These are phyloP conservation scores for Sebastes fasciatus DNA, from an alignment of 2,113 vertebrate genomes.

Conservation along the genomic window DNA sequence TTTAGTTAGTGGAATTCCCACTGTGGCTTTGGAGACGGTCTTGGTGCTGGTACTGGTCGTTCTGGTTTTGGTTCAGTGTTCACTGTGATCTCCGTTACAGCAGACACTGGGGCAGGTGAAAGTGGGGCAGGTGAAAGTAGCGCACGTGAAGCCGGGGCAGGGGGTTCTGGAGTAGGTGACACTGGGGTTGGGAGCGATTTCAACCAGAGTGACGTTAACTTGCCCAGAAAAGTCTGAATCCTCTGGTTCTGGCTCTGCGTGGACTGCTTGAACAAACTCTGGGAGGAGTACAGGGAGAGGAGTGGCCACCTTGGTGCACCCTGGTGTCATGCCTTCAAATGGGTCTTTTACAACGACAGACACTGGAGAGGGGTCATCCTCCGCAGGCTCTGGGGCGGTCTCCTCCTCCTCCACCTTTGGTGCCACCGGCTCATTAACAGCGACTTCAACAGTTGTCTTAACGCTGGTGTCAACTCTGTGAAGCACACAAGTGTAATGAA, in stretches of 20 bases:
- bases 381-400: slow-evolving; percentile 9
- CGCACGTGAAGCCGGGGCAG: background rate
- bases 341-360: slow-evolving; percentile 17
- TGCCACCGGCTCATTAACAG: slow-evolving; percentile 21
- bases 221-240: background rate
- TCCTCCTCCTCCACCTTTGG: slow-evolving; percentile 34
- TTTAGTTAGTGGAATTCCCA: slow-evolving; percentile 29
- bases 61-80: slow-evolving; percentile 32
- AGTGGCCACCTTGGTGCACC: slow-evolving; percentile 52
- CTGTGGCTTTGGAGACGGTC: slow-evolving; percentile 43
- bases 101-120: background rate
- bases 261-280: slow-evolving; percentile 10
- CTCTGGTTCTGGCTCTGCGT: slow-evolving; percentile 2
- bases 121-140: background rate
- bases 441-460: slow-evolving; percentile 35
- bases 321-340: slow-evolving; percentile 40
- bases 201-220: background rate
- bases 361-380: slow-evolving; percentile 14
- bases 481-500: slow-evolving; percentile 35
- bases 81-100: slow-evolving; percentile 8
- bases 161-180: background rate
- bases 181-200: background rate
- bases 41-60: background rate
- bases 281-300: slow-evolving; percentile 54
- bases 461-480: slow-evolving; percentile 39